Evolutionary conservation across 2,113 vertebrate species (phyloP), one percentile per base, ranked within the genome.

Genomic region (Melanerpes formicivorus): DNA sequence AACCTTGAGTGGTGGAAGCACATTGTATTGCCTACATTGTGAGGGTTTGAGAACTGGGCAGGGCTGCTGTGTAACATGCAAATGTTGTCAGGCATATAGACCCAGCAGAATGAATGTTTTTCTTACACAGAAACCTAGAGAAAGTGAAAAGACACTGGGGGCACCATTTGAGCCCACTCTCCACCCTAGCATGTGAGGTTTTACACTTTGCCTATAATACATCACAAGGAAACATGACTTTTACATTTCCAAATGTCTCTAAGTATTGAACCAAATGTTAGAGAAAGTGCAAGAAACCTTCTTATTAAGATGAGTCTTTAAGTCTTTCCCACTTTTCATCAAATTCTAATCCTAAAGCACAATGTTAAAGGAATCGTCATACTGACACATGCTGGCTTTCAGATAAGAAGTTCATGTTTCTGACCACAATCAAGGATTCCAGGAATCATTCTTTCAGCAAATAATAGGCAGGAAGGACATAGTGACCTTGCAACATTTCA

Each of bases 371-470:
- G 63, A 42, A 93, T 60, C 69, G 64, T 12, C 62, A 67, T 12
- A 64, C 25, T 62, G 59, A 80, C 64, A 75, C 29, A 21, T 8
- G 22, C 5, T 58, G n/a, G 15, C 37, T 90, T 78, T 86, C 65
- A 88, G 92, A 95, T 86, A 95, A 93, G 64, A 78, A 94, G 58
- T 50, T 67, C 44, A 40, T n/a, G 29, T 84, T 96, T 91, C 83
- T 81, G 46, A 72, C 59, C 50, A 70, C 37, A 75, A 86, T 69
- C 90, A 81, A 90, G 80, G 91, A 95, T 91, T 93, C 86, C 86
- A 88, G 83, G 88, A 95, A 93, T 73, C 63, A 69, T 56, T 88
- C 90, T 95, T 87, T 70, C 90, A 93, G 75, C 72, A 95, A 93
- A 81, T 54, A 86, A 67, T 2, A 90, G 26, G n/a, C 80, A 93